Evolutionary conservation across 1,140 invertebrate genomes (phyloP), one percentile per base, ranked within the genome.

Genomic region (Orius insidiosus): DNA sequence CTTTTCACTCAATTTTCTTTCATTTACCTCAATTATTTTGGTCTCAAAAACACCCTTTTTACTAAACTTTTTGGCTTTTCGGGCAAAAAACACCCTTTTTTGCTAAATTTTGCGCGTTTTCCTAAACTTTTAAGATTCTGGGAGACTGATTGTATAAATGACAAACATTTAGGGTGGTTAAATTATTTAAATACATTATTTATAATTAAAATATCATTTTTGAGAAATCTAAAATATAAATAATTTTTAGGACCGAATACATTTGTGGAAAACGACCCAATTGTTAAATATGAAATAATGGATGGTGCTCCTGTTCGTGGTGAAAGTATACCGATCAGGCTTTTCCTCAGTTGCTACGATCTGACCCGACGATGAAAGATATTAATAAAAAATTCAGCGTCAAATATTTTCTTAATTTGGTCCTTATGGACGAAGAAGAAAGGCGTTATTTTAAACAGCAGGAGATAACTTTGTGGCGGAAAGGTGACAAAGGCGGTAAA

Each of bases 221-320:
- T 24, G 24, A 24, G 24, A 7, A 24, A 7, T 24, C 24, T 24
- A 24, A 24, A 24, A 24, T 24, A 24, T 24, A 7, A 24, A 3
- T 53, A n/a, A 60, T 40, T 64, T 62, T 46, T 62, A 78, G 78
- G 85, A 32, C 84, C 86, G 11, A 96, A 96, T 61, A 89, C 82
- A 37, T 98, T 94, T 62, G 94, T 89, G 59, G 96, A 99, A 63
- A 98, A 93, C 67, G 94, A 97, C 62, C 98, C 92, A 41, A 95
- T 99, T 65, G 94, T 94, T 36, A 98, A 98, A 63, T 98, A 98
- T 68, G 96, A 98, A 72, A 99, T 99, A 51, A 99, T 99, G 96
- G 95, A 99, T 69, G 96, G 96, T 32, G 95, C 96, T 13, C 96
- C 96, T 13, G 95, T 98, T 0, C 77, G 90, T 67, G 93, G 77